Evolutionary conservation across 1,140 invertebrate species (phyloP).

Genomic region (Delia radicum): DNA sequence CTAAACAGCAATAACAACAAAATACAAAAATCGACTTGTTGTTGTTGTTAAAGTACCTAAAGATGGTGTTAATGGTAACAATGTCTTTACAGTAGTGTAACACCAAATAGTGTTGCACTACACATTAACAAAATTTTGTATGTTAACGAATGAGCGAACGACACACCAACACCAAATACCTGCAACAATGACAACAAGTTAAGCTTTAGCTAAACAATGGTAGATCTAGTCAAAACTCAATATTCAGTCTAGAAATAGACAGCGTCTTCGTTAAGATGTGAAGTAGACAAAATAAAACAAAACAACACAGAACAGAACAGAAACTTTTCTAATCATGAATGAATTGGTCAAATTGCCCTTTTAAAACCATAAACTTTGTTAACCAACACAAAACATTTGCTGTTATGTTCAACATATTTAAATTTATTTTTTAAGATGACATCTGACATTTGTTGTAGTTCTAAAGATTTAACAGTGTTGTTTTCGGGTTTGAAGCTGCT

Average conservation of each 20-base stretch:
- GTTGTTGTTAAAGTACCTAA: neutral
- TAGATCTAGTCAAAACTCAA: neutral
- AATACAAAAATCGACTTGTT: neutral
- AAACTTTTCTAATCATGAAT: neutral
- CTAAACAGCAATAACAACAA: neutral
- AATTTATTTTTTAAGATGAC: neutral
- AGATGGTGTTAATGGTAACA: conserved; percentile 1
- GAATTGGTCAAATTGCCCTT: conserved; percentile 1
- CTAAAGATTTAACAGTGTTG: neutral
- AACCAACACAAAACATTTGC: neutral
- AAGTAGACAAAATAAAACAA: neutral
- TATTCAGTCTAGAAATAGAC: too few species aligned
- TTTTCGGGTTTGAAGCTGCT: neutral
- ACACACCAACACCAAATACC: neutral
- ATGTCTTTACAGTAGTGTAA: neutral
- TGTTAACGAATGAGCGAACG: neutral
- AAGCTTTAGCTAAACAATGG: neutral
- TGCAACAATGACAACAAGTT: too few species aligned
- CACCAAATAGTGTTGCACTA: neutral
- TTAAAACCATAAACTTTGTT: neutral
- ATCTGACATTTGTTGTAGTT: neutral
- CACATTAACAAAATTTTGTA: neutral
- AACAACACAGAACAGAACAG: neutral
- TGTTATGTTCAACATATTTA: neutral
- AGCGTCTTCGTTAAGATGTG: neutral